Percentiles rank a stretch among this genome's conserved stretches.
Evolutionary conservation across 2,113 vertebrate genomes (phyloP).

Genomic region (Otus sunia): DNA sequence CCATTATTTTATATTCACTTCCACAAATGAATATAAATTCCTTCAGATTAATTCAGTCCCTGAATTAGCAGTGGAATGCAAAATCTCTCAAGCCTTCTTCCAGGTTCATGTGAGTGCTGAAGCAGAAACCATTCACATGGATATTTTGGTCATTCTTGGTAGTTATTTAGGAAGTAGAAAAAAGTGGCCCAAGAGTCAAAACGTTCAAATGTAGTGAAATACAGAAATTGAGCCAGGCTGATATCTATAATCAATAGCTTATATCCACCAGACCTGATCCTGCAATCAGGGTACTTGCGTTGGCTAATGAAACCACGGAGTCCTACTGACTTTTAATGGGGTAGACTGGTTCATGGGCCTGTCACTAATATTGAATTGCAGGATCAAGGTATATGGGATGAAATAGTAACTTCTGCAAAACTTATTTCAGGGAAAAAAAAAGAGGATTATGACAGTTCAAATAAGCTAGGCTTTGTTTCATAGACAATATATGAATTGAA

Average conservation of each 20-base stretch:
- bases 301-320: background rate
- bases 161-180: background rate
- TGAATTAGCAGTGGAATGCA: background rate
- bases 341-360: accelerated
- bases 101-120: background rate
- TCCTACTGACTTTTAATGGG: background rate
- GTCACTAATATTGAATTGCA: background rate
- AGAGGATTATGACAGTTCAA: background rate
- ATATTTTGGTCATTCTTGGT: background rate
- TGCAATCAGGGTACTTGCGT: background rate
- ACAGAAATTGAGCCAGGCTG: background rate
- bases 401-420: background rate
- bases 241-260: background rate
- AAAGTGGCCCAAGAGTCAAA: background rate
- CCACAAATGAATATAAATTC: background rate
- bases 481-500: background rate
- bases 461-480: background rate
- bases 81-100: background rate
- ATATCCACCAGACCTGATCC: background rate
- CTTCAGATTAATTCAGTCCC: background rate
- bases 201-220: background rate
- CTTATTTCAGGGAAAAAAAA: background rate
- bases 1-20: slow-evolving; percentile 1
- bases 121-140: background rate
- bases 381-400: background rate